phyloP scores from a whole-genome alignment of 2,113 vertebrate genomes.

The Cinclus mexicanus region DNA sequence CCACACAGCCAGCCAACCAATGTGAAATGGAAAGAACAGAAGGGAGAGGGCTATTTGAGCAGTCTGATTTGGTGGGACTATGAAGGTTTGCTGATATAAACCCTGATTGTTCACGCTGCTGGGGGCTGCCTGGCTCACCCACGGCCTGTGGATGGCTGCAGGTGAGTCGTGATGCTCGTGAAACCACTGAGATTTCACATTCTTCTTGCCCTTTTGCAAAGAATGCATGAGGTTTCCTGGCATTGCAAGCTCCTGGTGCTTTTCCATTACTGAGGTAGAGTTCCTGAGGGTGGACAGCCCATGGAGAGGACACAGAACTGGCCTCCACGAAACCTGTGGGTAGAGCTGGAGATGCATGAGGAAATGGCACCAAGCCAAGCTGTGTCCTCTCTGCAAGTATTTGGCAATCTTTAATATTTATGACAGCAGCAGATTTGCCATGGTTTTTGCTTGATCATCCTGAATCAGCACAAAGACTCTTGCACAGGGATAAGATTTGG shows the following conservation, averaged over 20 bases:
- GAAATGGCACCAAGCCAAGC: neutral
- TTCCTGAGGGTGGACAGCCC: neutral
- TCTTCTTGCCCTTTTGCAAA: neutral
- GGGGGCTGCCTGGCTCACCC: neutral
- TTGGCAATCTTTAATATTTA: neutral
- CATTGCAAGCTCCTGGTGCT: neutral
- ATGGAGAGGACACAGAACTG: neutral
- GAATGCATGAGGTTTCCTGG: neutral
- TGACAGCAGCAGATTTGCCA: neutral
- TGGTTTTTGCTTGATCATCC: neutral
- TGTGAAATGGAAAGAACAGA: neutral
- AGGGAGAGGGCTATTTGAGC: neutral
- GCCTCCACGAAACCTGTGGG: neutral
- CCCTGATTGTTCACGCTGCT: neutral
- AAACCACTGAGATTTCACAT: neutral
- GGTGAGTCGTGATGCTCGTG: neutral
- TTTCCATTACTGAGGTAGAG: neutral
- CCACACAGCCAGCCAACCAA: neutral
- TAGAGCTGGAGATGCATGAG: neutral
- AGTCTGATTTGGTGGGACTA: neutral
- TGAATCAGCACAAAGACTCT: neutral
- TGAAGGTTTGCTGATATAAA: neutral
- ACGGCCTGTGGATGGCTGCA: neutral
- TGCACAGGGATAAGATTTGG: accelerated
- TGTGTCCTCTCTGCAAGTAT: neutral